Evolutionary conservation across 2,113 vertebrate genomes (phyloP), one percentile per base, ranked within the genome.

Genomic region (Saccopteryx leptura): DNA sequence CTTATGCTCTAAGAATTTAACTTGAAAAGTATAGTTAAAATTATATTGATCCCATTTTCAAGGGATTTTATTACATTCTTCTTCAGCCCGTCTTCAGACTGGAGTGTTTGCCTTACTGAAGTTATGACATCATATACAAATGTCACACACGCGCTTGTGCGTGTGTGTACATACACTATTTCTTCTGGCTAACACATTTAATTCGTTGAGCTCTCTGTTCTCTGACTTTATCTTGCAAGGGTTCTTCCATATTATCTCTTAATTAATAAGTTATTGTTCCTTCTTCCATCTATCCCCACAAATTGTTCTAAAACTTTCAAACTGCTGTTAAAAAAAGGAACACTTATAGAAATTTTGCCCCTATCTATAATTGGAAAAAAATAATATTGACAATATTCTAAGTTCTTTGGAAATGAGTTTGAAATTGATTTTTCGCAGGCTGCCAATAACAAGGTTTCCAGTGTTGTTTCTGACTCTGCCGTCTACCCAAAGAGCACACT

Each of bases 331-430:
- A 58, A 65, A 71, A 90, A 78, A 24, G 17, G 11, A 69, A 69
- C 21, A 58, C 46, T 14, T 81, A 6, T 7, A 79, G 68, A 75
- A 79, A 92, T 15, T 46, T 39, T 87, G 54, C 28, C 19, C 92
- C n/a, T 56, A 18, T 9, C 50, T 79, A 56, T 80, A 93, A 83
- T 17, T 83, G 84, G 11, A 87, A 80, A 80, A 89, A 92, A 94
- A 68, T 48, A 65, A 76, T 74, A 89, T 1, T 26, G 56, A 76
- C 12, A 68, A 46, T 71, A 74, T 81, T 68, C 18, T 18, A 79
- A 90, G 63, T 65, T 15, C 68, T 58, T 39, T 56, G 26, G 69
- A 81, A 91, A 54, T 54, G 1, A 9, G 71, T 85, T 89, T 90
- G 78, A 60, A 74, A 58, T 63, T 74, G 74, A 88, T 78, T 81